Evolutionary conservation across 2,888 invertebrate species (phyloP).

Genomic region (Pocota personata): DNA sequence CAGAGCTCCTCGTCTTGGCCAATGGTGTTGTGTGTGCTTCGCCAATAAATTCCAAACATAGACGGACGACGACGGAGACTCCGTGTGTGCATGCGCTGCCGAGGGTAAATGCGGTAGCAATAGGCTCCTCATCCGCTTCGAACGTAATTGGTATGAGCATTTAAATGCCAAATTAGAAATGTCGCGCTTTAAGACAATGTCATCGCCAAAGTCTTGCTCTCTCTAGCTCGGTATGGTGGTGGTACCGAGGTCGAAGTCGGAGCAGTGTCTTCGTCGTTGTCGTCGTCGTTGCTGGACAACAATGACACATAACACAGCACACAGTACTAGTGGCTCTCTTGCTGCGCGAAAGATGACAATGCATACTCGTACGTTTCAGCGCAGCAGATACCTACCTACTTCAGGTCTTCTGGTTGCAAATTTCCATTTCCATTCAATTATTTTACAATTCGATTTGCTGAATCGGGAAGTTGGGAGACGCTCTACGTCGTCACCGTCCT

Average conservation of each 20-base stretch:
- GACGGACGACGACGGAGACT: slow-evolving; percentile 31
- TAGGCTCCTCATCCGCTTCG: slow-evolving; percentile 66
- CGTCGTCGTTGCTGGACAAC: slow-evolving; percentile 56
- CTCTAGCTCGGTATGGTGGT: slow-evolving; percentile 12
- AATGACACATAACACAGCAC: slow-evolving; percentile 73
- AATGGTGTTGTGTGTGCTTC: slow-evolving; percentile 41
- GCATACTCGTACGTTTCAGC: slow-evolving; percentile 48
- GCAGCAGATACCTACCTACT: slow-evolving; percentile 21
- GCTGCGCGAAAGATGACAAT: slow-evolving; percentile 68
- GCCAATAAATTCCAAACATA: slow-evolving; percentile 72
- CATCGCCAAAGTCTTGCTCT: slow-evolving; percentile 73
- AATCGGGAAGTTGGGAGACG: slow-evolving; percentile 70
- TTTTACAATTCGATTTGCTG: slow-evolving; percentile 76
- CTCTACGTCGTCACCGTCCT: slow-evolving; percentile 15
- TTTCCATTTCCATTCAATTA: slow-evolving; percentile 76
- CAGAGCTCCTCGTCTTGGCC: slow-evolving; percentile 45
- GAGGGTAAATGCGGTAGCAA: slow-evolving; percentile 56
- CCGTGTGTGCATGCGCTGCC: background rate
- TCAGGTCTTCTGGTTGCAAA: slow-evolving; percentile 61
- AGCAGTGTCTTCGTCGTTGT: background rate
- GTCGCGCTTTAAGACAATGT: slow-evolving; percentile 77
- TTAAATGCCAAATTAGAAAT: slow-evolving; percentile 77
- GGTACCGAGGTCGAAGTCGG: background rate
- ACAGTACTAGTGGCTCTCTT: background rate
- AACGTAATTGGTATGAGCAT: slow-evolving; percentile 76